These are phyloP conservation scores for Pandion haliaetus DNA, from an alignment of 2,113 vertebrate genomes.

Conservation along the genomic window DNA sequence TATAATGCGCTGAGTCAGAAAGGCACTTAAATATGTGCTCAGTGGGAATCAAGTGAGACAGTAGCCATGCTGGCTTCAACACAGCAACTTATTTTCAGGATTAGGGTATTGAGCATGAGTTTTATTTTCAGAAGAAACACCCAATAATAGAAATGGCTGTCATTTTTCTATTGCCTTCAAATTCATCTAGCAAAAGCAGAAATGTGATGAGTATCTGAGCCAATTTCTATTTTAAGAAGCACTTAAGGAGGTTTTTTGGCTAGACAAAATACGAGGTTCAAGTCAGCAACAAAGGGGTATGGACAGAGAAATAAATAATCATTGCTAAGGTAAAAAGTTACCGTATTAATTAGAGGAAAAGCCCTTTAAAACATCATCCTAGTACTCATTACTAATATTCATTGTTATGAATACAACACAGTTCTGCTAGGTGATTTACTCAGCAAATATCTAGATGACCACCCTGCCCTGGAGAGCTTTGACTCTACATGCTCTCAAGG, in stretches of 20 bases:
- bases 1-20: background rate
- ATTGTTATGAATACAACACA: background rate
- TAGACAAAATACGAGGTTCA: background rate
- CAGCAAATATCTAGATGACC: background rate
- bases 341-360: background rate
- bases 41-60: conserved; percentile 1
- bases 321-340: background rate
- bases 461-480: background rate
- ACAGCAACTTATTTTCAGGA: conserved; percentile 14
- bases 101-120: background rate
- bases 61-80: conserved; percentile 15
- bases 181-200: conserved; percentile 11
- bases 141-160: conserved; percentile 1
- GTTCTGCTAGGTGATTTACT: background rate
- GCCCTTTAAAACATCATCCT: background rate
- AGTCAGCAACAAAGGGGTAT: background rate
- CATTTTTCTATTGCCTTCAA: background rate
- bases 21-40: background rate
- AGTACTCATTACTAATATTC: background rate
- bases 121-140: conserved; percentile 44
- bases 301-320: background rate
- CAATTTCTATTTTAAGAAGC: conserved; percentile 7
- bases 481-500: background rate
- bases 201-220: background rate
- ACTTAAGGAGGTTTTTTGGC: background rate